These are phyloP conservation scores for Xenentodon cancila DNA, from an alignment of 2,797 vertebrate genomes.

Conservation along the genomic window DNA sequence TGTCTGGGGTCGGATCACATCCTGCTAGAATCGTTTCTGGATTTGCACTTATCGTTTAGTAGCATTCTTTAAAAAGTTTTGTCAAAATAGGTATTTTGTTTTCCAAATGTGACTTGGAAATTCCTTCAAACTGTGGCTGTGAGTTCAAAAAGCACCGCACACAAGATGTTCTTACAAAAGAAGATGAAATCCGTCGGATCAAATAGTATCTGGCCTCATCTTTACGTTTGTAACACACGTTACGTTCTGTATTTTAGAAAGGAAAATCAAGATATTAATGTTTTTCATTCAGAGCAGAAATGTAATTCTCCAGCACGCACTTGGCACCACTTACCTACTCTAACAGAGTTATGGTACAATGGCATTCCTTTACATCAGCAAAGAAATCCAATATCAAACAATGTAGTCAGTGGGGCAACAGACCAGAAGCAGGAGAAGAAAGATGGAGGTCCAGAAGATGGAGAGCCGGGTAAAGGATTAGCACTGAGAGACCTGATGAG, in stretches of 20 bases:
- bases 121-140: slow-evolving; percentile 16
- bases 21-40: slow-evolving; percentile 41
- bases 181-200: slow-evolving; percentile 21
- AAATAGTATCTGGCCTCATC: slow-evolving; percentile 55
- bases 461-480: slow-evolving; percentile 64
- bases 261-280: slow-evolving; percentile 1
- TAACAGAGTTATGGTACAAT: slow-evolving; percentile 77
- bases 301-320: slow-evolving; percentile 73
- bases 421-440: slow-evolving; percentile 22
- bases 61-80: slow-evolving; percentile 27
- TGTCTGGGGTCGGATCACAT: slow-evolving; percentile 40
- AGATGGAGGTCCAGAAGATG: slow-evolving; percentile 30
- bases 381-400: slow-evolving; percentile 75
- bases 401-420: slow-evolving; percentile 40
- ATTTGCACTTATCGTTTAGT: slow-evolving; percentile 45
- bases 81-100: slow-evolving; percentile 10
- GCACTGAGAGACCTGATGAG: slow-evolving; percentile 43
- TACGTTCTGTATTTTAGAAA: too few species aligned
- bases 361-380: slow-evolving; percentile 71
- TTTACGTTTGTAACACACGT: too few species aligned
- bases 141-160: background rate
- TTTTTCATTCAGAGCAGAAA: slow-evolving; percentile 52
- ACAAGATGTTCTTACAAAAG: slow-evolving; percentile 6
- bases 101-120: slow-evolving; percentile 8
- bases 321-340: slow-evolving; percentile 63